These are phyloP conservation scores for Hydractinia symbiolongicarpus DNA, from an alignment of 30 jellyfish, hydroid and myxozoan species.

Conservation along the genomic window DNA sequence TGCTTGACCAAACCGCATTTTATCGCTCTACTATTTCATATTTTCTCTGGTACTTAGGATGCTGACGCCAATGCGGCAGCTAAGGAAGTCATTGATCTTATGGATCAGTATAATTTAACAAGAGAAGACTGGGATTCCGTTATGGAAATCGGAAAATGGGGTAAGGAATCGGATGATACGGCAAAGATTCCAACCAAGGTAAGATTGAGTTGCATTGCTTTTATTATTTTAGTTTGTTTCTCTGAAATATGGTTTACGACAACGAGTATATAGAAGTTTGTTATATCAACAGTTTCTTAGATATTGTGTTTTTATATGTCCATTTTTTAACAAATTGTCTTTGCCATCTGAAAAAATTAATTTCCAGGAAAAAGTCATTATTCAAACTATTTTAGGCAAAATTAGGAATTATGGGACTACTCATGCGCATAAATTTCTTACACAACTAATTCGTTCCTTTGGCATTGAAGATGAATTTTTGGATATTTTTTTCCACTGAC, in stretches of 20 bases:
- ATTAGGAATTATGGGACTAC: no score
- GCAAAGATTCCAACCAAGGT: slow-evolving; percentile 87
- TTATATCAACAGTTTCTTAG: no score
- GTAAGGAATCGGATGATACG: slow-evolving; percentile 37
- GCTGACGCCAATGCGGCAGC: slow-evolving; percentile 65
- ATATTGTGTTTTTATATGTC: no score
- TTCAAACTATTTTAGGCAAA: no score
- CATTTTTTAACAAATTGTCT: no score
- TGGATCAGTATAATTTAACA: slow-evolving; percentile 67
- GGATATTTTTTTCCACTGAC: not conserved
- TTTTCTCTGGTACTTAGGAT: slow-evolving; percentile 25
- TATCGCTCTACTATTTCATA: not conserved
- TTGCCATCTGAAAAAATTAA: no score
- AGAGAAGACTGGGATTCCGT: slow-evolving; percentile 98
- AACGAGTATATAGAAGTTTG: no score
- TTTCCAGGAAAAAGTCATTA: no score
- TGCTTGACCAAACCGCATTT: not conserved
- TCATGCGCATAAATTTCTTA: not conserved
- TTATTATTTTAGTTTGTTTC: not conserved
- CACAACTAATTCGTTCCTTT: not conserved
- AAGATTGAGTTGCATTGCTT: not conserved
- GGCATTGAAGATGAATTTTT: not conserved
- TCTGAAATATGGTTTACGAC: not conserved
- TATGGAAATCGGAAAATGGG: slow-evolving; percentile 79
- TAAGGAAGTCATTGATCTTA: slow-evolving; percentile 51